Evolutionary conservation across 2,113 vertebrate genomes (phyloP).

Genomic region (Bettongia penicillata): DNA sequence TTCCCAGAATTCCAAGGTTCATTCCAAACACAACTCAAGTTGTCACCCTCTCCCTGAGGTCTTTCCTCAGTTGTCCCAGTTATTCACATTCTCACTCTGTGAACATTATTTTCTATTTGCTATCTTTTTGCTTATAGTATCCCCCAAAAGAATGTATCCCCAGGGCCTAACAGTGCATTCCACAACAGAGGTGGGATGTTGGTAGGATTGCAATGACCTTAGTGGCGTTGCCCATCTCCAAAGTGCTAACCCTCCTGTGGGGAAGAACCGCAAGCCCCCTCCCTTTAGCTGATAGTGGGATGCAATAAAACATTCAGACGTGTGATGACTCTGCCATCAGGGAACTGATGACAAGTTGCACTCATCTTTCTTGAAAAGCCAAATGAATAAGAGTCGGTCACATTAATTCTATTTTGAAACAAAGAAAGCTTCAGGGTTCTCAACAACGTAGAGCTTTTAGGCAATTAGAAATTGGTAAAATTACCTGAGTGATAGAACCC

Average conservation of each 20-base stretch:
- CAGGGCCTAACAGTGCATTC: not conserved
- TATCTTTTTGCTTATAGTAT: not conserved
- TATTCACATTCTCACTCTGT: not conserved
- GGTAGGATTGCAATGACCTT: not conserved
- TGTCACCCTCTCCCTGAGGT: not conserved
- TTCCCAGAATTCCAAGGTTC: not conserved
- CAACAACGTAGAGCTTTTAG: not conserved
- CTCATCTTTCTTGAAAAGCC: not conserved
- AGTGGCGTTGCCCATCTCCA: not conserved
- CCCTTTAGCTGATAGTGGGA: not conserved
- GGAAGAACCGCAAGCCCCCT: not conserved
- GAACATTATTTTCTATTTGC: not conserved
- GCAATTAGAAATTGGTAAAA: not conserved
- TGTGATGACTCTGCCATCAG: not conserved
- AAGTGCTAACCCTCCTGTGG: too few species aligned
- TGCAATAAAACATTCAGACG: not conserved
- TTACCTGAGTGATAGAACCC: slow-evolving; percentile 97
- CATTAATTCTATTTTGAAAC: not conserved
- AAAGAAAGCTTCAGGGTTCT: not conserved
- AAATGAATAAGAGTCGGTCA: not conserved
- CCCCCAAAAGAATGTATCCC: not conserved
- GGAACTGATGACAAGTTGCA: not conserved
- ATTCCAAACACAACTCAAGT: not conserved
- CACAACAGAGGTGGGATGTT: not conserved
- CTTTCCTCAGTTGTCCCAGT: not conserved